Evolutionary conservation across 1,140 invertebrate genomes (phyloP), one percentile per base, ranked within the genome.

Genomic region (Macrobrachium nipponense): DNA sequence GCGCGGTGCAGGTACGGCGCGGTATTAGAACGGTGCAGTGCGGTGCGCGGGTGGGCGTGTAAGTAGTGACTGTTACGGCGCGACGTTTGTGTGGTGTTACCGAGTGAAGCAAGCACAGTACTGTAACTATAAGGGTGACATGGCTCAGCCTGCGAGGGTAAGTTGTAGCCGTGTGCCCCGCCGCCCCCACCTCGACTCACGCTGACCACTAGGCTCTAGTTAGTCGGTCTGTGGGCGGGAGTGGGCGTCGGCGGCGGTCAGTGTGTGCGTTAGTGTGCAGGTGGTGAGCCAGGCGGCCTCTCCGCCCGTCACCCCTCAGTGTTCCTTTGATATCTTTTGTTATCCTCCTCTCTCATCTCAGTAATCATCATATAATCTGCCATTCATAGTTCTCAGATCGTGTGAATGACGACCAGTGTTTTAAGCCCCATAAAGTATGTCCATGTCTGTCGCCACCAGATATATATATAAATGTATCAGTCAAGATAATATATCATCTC

Each of bases 21-120:
- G 86, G 86, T 87, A 79, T 76, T 87, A 87, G 86, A 51, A 87
- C 80, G 82, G 87, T 88, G 87, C 82, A 84, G 82, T 85, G 78
- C 83, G 87, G 86, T 68, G 87, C 78, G 82, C 78, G 87, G 79
- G 78, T 82, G 80, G 80, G 72, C 70, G 78, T 86, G 82, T 80
- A 51, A 51, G 7, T 12, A 85, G 73, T 77, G 78, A 82, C 72
- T 88, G 51, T 85, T 73, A 75, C 79, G 87, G 80, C 80, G 82
- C 75, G 80, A 78, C 83, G 76, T 87, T 89, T 80, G 87, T 68
- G 84, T 72, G 89, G 89, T 79, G 82, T 51, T 88, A 86, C 66
- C 77, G 77, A 86, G 83, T 86, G 83, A 86, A 86, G 83, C 83
- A 86, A 86, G 83, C 83, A 86, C 83, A 86, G 78, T 86, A 87